phyloP scores from a whole-genome alignment of 1,140 invertebrate species.

The Saccostrea cuccullata region DNA sequence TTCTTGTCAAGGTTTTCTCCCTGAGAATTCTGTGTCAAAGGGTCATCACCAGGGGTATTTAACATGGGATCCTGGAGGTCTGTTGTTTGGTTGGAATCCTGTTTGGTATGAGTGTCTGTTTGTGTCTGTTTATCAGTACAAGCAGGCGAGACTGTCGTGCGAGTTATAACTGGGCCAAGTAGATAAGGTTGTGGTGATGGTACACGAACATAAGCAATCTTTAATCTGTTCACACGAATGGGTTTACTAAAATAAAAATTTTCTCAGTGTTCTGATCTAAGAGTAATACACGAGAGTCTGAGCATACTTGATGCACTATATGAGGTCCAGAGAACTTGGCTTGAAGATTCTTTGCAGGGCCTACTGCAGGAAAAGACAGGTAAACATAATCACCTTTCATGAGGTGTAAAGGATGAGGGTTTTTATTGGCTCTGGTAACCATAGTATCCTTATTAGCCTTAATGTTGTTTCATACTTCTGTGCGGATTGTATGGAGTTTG shows the following conservation, averaged over 20 bases:
- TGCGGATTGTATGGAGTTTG: no score
- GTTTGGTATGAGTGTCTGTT: neutral
- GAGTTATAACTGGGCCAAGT: no score
- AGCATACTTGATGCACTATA: slow-evolving; percentile 3
- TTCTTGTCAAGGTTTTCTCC: no score
- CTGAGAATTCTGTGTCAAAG: no score
- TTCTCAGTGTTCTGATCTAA: neutral
- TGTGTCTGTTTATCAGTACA: neutral
- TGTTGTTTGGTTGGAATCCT: no score
- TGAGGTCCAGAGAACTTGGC: no score
- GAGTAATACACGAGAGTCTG: slow-evolving; percentile 33
- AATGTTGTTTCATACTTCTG: neutral
- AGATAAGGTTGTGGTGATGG: slow-evolving; percentile 33
- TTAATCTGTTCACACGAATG: slow-evolving; percentile 47
- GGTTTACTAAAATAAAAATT: slow-evolving; percentile 4
- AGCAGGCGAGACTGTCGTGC: no score
- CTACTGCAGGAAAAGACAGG: no score
- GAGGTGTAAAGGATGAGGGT: neutral
- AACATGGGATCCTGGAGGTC: no score
- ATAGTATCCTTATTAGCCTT: neutral
- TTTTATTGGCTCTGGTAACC: neutral
- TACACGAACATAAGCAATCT: slow-evolving; percentile 47
- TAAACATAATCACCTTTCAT: neutral
- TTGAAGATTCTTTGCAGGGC: no score
- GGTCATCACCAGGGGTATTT: no score